A percentile compares a stretch with the other conserved stretches of the same genome.
phyloP scores from a whole-genome alignment of 2,113 vertebrate genomes.

The Ptychochromis oligacanthus region DNA sequence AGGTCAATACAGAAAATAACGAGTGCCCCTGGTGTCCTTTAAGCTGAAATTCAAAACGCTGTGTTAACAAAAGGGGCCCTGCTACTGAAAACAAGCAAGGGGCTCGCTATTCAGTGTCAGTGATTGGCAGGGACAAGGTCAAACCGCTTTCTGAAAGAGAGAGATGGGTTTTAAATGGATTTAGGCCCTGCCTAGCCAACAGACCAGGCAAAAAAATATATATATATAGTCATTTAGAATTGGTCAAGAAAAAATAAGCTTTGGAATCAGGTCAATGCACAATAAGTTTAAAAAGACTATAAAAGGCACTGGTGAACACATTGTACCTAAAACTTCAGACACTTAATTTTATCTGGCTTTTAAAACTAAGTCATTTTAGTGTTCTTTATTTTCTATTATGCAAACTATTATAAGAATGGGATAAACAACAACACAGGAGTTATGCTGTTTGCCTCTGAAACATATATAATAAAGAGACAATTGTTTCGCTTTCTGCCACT shows the following conservation, averaged over 20 bases:
- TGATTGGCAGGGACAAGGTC: constrained; percentile 58
- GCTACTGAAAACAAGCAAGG: constrained; percentile 25
- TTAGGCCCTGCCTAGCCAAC: background rate
- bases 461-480: rapidly evolving
- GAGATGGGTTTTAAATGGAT: constrained; percentile 8
- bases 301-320: background rate
- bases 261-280: background rate
- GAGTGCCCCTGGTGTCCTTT: constrained; percentile 35
- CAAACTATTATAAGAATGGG: background rate
- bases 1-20: constrained; percentile 16
- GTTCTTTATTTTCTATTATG: background rate
- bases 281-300: background rate
- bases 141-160: constrained; percentile 24
- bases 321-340: background rate
- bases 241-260: background rate
- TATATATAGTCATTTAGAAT: background rate
- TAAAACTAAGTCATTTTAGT: background rate
- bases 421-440: background rate
- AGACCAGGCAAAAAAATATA: background rate
- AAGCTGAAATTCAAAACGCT: constrained; percentile 51
- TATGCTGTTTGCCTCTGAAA: background rate
- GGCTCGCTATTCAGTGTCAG: background rate
- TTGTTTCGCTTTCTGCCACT: background rate
- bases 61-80: constrained; percentile 24
- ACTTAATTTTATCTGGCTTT: background rate